These are phyloP conservation scores for Motacilla alba DNA, from an alignment of 2,113 vertebrate species.

Conservation along the genomic window DNA sequence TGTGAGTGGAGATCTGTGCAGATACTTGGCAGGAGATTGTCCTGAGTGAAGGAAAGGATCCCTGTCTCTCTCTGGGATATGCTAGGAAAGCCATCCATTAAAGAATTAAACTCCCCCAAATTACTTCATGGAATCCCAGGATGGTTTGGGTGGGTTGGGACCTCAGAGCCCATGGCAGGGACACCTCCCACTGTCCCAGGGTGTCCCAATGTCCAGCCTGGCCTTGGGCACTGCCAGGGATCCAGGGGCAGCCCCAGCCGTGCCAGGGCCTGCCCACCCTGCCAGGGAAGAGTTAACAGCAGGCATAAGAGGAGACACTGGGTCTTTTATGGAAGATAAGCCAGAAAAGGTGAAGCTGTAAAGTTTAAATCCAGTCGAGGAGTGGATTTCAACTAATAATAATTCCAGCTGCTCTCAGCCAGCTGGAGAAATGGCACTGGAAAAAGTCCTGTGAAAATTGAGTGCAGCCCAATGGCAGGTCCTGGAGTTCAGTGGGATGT, in stretches of 20 bases:
- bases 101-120: not conserved
- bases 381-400: not conserved
- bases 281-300: not conserved
- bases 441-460: not conserved
- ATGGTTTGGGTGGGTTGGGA: not conserved
- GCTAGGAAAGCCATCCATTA: not conserved
- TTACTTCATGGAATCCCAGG: not conserved
- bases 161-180: not conserved
- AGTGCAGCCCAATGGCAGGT: not conserved
- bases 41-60: not conserved
- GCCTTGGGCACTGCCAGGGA: not conserved
- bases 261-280: not conserved
- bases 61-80: not conserved
- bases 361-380: not conserved
- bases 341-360: not conserved
- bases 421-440: not conserved
- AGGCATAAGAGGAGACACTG: no score
- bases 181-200: accelerated
- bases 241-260: not conserved
- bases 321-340: not conserved
- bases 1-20: not conserved
- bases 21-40: not conserved
- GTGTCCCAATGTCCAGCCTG: accelerated
- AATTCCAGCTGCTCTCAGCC: not conserved
- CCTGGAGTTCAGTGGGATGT: not conserved